Evolutionary conservation across 2,888 invertebrate species (phyloP).

Genomic region (Leptinotarsa rubiginosa): DNA sequence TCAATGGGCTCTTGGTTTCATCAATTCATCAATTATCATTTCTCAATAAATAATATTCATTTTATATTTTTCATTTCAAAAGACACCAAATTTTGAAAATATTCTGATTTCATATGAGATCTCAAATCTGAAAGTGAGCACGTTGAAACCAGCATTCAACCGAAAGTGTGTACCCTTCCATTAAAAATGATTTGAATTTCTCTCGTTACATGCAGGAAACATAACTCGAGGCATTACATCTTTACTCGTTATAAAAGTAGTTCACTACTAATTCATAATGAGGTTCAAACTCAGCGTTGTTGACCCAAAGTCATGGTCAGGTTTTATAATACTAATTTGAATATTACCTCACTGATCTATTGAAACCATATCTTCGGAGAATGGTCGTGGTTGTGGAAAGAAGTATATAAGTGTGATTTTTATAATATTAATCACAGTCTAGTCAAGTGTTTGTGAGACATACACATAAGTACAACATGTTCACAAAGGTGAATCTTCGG

Average conservation of each 20-base stretch:
- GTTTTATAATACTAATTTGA: neutral
- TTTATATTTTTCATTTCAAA: no score
- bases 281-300: neutral
- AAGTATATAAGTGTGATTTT: neutral
- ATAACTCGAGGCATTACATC: neutral
- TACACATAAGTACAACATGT: slow-evolving; percentile 1
- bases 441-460: neutral
- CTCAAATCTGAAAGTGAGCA: no score
- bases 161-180: no score
- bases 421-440: neutral
- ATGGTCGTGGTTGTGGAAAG: neutral
- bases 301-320: slow-evolving; percentile 3
- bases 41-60: no score
- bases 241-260: neutral
- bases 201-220: no score
- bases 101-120: no score
- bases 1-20: no score
- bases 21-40: no score
- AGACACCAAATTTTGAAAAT: no score
- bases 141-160: no score
- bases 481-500: slow-evolving; percentile 14
- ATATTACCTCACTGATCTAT: neutral
- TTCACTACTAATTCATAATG: neutral
- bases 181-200: no score
- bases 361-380: neutral